A percentile compares a stretch with the other conserved stretches of the same genome.
These are phyloP conservation scores for Numenius arquata DNA, from an alignment of 2,113 vertebrate species.

Conservation along the genomic window DNA sequence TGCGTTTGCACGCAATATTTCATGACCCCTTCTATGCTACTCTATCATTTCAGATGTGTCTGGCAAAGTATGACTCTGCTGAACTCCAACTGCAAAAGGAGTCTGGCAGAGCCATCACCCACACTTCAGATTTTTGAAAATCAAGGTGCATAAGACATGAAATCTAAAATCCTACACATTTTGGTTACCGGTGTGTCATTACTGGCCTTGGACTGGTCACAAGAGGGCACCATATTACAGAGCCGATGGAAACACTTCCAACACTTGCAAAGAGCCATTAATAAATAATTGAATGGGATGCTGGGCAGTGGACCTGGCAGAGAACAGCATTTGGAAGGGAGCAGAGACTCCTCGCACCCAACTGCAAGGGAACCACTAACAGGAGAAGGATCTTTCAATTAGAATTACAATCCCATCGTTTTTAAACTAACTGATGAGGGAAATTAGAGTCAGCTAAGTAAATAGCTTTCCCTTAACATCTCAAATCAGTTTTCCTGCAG, in stretches of 20 bases:
- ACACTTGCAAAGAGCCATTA: neutral
- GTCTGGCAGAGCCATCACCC: neutral
- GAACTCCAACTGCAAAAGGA: neutral
- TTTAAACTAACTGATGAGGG: neutral
- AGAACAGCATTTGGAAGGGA: neutral
- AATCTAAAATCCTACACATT: neutral
- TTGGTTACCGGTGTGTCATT: accelerated
- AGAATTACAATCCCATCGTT: accelerated
- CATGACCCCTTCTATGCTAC: neutral
- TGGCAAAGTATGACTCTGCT: neutral
- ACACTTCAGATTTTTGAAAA: neutral
- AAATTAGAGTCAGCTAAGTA: neutral
- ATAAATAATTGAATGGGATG: neutral
- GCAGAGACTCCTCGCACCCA: neutral
- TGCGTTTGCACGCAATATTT: neutral
- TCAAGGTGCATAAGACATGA: neutral
- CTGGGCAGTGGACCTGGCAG: neutral
- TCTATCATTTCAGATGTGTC: neutral
- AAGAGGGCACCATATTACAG: slow-evolving; percentile 56
- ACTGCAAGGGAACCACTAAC: accelerated
- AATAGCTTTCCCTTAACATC: neutral
- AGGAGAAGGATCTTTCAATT: neutral
- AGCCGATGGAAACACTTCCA: neutral
- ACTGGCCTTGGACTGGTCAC: neutral
- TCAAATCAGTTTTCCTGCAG: neutral